These are phyloP conservation scores for Sceloporus tristichus DNA, from an alignment of 2,113 vertebrate genomes.

Conservation along the genomic window DNA sequence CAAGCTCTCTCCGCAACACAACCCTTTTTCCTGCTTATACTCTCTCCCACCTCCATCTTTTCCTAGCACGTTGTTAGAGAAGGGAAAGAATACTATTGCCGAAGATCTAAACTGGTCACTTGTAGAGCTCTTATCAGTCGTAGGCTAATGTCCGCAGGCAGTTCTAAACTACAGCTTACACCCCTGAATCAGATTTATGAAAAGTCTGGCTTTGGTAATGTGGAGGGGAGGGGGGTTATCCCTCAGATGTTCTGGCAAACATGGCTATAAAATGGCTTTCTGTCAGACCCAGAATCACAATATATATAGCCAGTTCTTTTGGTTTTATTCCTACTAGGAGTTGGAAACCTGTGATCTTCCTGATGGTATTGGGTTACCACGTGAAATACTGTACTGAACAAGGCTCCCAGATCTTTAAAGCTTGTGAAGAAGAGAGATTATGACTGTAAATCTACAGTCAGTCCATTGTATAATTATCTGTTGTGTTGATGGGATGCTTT, in stretches of 20 bases:
- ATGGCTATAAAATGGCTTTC: conserved; percentile 1
- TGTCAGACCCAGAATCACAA: neutral
- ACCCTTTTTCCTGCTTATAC: neutral
- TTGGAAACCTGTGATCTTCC: no score
- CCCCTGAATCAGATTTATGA: neutral
- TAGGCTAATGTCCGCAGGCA: neutral
- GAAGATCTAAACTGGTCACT: neutral
- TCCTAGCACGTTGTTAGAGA: neutral
- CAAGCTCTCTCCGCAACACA: no score
- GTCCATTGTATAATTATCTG: no score
- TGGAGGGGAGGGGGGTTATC: no score
- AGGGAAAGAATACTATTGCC: neutral
- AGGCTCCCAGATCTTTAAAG: no score
- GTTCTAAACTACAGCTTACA: neutral
- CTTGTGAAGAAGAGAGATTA: no score
- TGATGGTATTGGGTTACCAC: no score
- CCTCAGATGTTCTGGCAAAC: neutral
- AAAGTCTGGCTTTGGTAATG: neutral
- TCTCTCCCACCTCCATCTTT: neutral
- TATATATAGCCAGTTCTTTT: no score
- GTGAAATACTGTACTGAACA: no score
- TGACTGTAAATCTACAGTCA: no score
- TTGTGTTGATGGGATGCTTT: no score
- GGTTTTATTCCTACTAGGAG: no score
- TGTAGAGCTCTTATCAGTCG: neutral